Evolutionary conservation across 2,797 vertebrate species (phyloP).

Genomic region (Cuniculus paca): DNA sequence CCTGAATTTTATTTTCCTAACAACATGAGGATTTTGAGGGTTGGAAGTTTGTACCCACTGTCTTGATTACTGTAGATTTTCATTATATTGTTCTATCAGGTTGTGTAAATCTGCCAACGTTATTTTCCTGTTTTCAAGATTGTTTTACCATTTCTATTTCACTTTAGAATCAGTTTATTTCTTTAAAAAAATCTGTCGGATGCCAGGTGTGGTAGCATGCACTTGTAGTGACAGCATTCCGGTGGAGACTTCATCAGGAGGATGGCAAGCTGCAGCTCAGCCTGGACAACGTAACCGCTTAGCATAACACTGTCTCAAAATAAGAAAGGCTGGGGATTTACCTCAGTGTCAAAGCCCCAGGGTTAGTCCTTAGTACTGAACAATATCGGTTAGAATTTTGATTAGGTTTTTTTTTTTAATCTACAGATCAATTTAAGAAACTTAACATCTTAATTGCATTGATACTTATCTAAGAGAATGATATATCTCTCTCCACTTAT

Average conservation of each 20-base stretch:
- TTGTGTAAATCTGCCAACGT: background rate
- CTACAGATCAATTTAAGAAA: background rate
- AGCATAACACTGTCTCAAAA: background rate
- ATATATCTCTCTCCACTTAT: background rate
- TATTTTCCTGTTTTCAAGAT: constrained; percentile 23
- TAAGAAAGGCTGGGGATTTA: background rate
- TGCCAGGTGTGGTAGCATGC: background rate
- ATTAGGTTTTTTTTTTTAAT: constrained; percentile 42
- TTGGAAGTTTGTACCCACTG: background rate
- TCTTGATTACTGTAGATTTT: background rate
- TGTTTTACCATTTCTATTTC: constrained; percentile 45
- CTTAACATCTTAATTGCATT: background rate
- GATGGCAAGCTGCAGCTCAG: background rate
- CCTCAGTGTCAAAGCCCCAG: background rate
- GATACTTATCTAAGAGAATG: background rate
- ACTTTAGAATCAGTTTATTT: constrained; percentile 33
- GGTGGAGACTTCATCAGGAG: background rate
- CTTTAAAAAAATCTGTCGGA: background rate
- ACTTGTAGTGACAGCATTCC: background rate
- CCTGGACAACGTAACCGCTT: background rate
- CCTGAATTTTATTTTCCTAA: constrained; percentile 57
- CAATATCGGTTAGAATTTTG: background rate
- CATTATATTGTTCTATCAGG: background rate
- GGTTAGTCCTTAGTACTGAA: background rate
- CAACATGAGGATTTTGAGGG: background rate